Evolutionary conservation across 2,113 vertebrate genomes (phyloP).

Genomic region (Pardalotus punctatus): DNA sequence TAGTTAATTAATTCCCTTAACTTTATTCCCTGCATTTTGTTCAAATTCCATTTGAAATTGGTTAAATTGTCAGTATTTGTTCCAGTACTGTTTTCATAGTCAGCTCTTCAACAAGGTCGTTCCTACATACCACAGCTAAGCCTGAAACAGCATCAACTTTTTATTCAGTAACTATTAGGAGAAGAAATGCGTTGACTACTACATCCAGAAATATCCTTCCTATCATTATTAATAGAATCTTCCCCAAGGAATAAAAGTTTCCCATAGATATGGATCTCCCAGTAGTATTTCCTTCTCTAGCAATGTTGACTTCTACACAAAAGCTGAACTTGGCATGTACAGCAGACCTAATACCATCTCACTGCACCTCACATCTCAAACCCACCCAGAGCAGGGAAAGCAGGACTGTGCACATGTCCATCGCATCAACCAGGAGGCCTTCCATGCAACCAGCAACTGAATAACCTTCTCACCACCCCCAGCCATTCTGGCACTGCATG

Average conservation of each 20-base stretch:
- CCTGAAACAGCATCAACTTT: not conserved
- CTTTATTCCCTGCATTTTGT: not conserved
- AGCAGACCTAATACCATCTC: not conserved
- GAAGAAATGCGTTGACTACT: slow-evolving; percentile 17
- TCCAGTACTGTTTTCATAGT: not conserved
- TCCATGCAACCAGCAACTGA: not conserved
- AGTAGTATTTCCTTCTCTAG: not conserved
- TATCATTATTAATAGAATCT: slow-evolving; percentile 33
- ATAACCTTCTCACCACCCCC: not conserved
- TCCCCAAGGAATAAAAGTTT: slow-evolving; percentile 2
- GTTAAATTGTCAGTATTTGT: not conserved
- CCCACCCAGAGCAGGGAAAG: not conserved
- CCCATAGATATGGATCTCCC: not conserved
- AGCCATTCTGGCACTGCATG: accelerated
- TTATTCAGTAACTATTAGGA: not conserved
- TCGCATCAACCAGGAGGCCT: not conserved
- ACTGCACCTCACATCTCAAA: not conserved
- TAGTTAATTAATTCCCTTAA: not conserved
- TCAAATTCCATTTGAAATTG: not conserved
- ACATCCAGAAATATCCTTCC: slow-evolving; percentile 21
- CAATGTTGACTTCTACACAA: not conserved
- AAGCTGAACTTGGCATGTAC: not conserved
- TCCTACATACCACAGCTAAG: not conserved
- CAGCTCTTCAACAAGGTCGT: not conserved
- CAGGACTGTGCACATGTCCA: not conserved